Conservation (phyloP, 2,888 invertebrate species). For the Rutpela maculata region DNA sequence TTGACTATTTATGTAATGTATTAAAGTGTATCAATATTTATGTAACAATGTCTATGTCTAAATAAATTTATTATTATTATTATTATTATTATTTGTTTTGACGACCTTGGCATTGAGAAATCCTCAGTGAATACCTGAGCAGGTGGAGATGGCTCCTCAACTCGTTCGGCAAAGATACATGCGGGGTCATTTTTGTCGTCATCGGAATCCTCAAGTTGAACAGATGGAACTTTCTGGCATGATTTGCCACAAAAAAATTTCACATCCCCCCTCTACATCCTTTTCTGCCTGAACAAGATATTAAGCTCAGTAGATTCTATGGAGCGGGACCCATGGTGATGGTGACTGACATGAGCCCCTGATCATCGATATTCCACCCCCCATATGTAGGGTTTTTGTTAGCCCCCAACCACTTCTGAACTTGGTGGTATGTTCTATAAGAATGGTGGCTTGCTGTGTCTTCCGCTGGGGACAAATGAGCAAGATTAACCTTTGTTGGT, state of each 20-base stretch:
- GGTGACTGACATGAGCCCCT: too few relatives aligned
- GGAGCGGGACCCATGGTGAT: too few relatives aligned
- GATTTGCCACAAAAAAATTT: background rate
- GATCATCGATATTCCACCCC: too few relatives aligned
- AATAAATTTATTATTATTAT: too few relatives aligned
- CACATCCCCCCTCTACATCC: background rate
- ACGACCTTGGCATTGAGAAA: background rate
- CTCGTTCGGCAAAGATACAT: background rate
- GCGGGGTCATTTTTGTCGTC: background rate
- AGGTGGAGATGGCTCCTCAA: background rate
- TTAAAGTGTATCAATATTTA: too few relatives aligned
- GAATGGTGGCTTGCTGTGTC: background rate
- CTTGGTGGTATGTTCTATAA: conserved; percentile 1
- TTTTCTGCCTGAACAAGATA: background rate
- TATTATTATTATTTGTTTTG: background rate
- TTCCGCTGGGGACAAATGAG: background rate
- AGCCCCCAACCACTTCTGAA: too few relatives aligned
- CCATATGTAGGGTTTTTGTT: too few relatives aligned
- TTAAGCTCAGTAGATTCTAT: background rate
- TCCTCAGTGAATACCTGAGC: background rate
- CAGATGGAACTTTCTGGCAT: background rate
- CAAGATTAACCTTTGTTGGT: background rate
- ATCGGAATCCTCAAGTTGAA: too few relatives aligned
- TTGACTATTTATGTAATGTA: too few relatives aligned
- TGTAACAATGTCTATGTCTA: too few relatives aligned